A percentile compares a stretch with the other conserved stretches of the same genome.
Evolutionary conservation across 2,888 invertebrate genomes (phyloP).

Genomic region (Phymatocera aterrima): DNA sequence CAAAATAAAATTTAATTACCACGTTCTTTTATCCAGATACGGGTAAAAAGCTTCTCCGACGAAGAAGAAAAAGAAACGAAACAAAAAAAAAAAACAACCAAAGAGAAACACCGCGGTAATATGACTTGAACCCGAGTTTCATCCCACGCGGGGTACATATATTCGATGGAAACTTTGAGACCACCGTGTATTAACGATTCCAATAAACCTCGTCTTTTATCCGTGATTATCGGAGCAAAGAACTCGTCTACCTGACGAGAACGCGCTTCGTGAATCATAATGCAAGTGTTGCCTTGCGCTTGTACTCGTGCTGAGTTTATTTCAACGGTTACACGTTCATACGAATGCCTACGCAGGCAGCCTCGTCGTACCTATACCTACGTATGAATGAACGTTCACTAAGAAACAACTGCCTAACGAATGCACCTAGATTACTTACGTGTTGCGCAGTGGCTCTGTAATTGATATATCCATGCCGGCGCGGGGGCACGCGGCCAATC

Average conservation of each 20-base stretch:
- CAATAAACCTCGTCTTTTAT: constrained; percentile 30
- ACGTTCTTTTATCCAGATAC: background rate
- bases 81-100: background rate
- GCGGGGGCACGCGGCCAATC: constrained; percentile 59
- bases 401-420: constrained; percentile 22
- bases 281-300: constrained; percentile 2
- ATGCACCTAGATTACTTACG: constrained; percentile 39
- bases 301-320: too few relatives aligned
- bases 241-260: constrained; percentile 1
- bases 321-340: too few relatives aligned
- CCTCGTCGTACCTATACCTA: too few relatives aligned
- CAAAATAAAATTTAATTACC: constrained; percentile 17
- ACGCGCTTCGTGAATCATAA: constrained; percentile 16
- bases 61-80: background rate
- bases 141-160: background rate
- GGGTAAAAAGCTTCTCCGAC: background rate
- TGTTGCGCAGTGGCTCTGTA: constrained; percentile 49
- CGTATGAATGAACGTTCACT: too few relatives aligned
- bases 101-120: constrained; percentile 13
- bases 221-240: constrained; percentile 15
- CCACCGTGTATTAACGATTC: constrained; percentile 34
- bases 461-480: constrained; percentile 63
- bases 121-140: background rate
- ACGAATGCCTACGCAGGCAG: too few relatives aligned
- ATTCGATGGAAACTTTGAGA: constrained; percentile 9